Conservation (phyloP, 1,140 invertebrate species). For the Brachionus rubens region DNA sequence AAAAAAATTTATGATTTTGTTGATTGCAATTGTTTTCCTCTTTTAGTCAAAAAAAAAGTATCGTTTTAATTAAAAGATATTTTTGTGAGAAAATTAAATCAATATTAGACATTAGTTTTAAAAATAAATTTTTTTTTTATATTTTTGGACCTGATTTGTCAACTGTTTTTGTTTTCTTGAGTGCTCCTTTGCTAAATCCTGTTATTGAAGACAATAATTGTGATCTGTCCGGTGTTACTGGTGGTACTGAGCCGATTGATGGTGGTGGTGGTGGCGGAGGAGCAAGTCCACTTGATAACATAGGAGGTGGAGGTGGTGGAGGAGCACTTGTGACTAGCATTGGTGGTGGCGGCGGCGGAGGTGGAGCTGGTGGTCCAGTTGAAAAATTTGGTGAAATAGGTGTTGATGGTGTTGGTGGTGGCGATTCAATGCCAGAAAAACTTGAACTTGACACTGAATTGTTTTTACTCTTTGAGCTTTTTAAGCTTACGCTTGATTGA, state of each 20-base stretch:
- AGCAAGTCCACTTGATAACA: constrained; percentile 47
- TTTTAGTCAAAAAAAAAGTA: too few species aligned
- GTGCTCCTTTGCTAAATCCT: constrained; percentile 52
- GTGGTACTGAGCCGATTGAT: constrained; percentile 7
- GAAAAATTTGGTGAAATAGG: not conserved
- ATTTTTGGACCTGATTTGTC: constrained; percentile 56
- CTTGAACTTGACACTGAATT: not conserved
- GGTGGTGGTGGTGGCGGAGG: constrained; percentile 49
- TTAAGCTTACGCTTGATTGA: constrained; percentile 13
- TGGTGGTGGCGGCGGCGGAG: constrained; percentile 49
- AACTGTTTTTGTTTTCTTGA: constrained; percentile 54
- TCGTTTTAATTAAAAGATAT: too few species aligned
- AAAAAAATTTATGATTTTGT: too few species aligned
- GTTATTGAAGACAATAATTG: constrained; percentile 55
- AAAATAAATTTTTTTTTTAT: constrained; percentile 31
- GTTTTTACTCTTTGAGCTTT: not conserved
- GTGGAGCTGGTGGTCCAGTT: constrained; percentile 47
- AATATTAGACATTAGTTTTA: not conserved
- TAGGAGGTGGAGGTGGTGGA: not conserved
- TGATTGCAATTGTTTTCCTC: too few species aligned
- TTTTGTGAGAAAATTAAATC: not conserved
- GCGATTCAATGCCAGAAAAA: not conserved
- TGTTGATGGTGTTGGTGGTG: constrained; percentile 2
- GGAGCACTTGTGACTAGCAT: constrained; percentile 46
- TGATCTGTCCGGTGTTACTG: constrained; percentile 48